Evolutionary conservation across 2,888 invertebrate genomes (phyloP).

Genomic region (Thyatira batis): DNA sequence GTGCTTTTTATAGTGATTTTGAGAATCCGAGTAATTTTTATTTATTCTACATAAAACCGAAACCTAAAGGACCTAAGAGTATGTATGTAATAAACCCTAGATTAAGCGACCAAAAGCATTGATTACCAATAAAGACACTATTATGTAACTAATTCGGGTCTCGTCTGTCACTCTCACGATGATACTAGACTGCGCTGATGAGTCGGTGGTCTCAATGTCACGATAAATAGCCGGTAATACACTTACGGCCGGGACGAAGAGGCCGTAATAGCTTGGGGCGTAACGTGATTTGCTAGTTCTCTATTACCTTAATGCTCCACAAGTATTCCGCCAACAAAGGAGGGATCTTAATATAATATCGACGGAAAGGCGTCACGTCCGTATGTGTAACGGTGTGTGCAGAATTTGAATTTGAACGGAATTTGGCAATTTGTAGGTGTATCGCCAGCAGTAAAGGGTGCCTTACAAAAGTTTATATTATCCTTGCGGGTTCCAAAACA

Average conservation of each 20-base stretch:
- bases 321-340: slow-evolving; percentile 71
- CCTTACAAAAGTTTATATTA: slow-evolving; percentile 32
- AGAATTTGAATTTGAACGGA: slow-evolving; percentile 51
- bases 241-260: slow-evolving; percentile 61
- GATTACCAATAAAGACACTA: slow-evolving; percentile 38
- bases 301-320: slow-evolving; percentile 69
- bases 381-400: slow-evolving; percentile 39
- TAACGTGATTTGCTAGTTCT: slow-evolving; percentile 73
- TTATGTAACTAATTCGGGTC: slow-evolving; percentile 42
- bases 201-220: slow-evolving; percentile 61
- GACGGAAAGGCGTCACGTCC: slow-evolving; percentile 41
- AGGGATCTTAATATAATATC: slow-evolving; percentile 68
- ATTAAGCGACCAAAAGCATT: slow-evolving; percentile 19
- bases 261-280: slow-evolving; percentile 61
- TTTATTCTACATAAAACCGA: slow-evolving; percentile 6
- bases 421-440: slow-evolving; percentile 29
- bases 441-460: slow-evolving; percentile 18
- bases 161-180: slow-evolving; percentile 43
- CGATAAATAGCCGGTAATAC: slow-evolving; percentile 74
- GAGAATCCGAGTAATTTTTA: neutral
- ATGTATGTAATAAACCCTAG: slow-evolving; percentile 15
- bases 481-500: slow-evolving; percentile 18
- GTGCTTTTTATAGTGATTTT: no score
- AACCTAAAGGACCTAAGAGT: slow-evolving; percentile 12
- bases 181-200: slow-evolving; percentile 46